Percentiles rank a stretch among this genome's conserved stretches.
Evolutionary conservation across 2,888 invertebrate genomes (phyloP).

Genomic region (Steromphala cineraria): DNA sequence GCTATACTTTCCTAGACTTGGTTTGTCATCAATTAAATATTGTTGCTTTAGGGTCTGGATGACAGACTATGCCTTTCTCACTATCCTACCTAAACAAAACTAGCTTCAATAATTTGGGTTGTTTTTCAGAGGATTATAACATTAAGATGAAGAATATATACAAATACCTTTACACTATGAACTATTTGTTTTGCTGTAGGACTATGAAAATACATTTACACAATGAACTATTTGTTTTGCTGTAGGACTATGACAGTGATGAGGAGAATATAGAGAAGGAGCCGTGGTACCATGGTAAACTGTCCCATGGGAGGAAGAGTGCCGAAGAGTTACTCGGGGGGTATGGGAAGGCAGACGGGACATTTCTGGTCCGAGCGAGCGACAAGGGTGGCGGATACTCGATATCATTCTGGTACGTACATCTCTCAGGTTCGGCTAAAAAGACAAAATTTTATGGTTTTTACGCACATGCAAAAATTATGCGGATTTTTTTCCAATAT

Average conservation of each 20-base stretch:
- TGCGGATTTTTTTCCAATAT: too few relatives aligned
- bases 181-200: conserved; percentile 8
- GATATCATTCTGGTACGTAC: conserved; percentile 87
- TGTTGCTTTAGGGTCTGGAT: too few relatives aligned
- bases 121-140: too few relatives aligned
- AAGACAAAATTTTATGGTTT: too few relatives aligned
- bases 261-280: conserved; percentile 36
- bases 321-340: neutral
- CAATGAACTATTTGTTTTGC: neutral
- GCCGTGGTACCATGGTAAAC: conserved; percentile 64
- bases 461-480: too few relatives aligned
- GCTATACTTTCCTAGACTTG: too few relatives aligned
- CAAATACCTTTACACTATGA: neutral
- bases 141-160: too few relatives aligned
- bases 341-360: conserved; percentile 56
- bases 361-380: conserved; percentile 84
- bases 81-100: too few relatives aligned
- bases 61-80: too few relatives aligned
- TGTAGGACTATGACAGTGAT: conserved; percentile 38
- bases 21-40: too few relatives aligned
- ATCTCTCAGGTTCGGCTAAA: neutral
- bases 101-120: too few relatives aligned
- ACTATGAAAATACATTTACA: too few relatives aligned
- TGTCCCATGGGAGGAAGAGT: conserved; percentile 50
- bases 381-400: conserved; percentile 97